Evolutionary conservation across 2,113 vertebrate species (phyloP), one percentile per base, ranked within the genome.

Genomic region (Steatornis caripensis): DNA sequence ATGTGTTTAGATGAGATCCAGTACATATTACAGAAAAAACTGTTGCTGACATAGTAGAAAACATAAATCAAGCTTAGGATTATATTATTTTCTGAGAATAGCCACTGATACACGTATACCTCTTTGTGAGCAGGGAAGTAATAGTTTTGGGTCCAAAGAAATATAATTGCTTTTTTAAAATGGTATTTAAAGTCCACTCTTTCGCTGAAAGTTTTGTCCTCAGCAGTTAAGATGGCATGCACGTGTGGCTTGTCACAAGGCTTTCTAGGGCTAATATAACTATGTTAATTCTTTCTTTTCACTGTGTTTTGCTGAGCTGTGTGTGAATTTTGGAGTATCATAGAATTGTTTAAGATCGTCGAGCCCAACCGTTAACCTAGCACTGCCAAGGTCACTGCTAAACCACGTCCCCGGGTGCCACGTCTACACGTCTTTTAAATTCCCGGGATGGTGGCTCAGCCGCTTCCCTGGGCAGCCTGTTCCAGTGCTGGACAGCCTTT

Each of bases 61-160:
- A 19, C n/a, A 70, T 74, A 54, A 89, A 78, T 89, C 36, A 45
- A 4, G 7, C 48, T 58, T 29, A 37, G 54, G 58, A 11, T 60
- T 61, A 2, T 22, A 11, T 41, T 20, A 13, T n/a, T 89, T 83
- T 72, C 49, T 84, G 62, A 10, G 68, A 43, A 51, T 7, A 39
- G 45, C 49, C 39, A 14, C 49, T 55, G 83, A 24, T 87, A 27
- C 0, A 13, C 0, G 0, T 48, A 5, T 6, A 12, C 14, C 48
- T 86, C 13, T n/a, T 14, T 23, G 24, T 15, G 23, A 55, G 17
- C 22, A 24, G 46, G 8, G 6, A 37, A 16, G 9, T 36, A 36
- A 45, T 16, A 62, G 19, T 32, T 75, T 70, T 49, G 24, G 11
- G 26, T 45, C 19, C 36, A 37, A 16, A 60, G 29, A 54, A 58